phyloP scores from a whole-genome alignment of 53 echinoderm and acorn worm species.

The Temnopleurus reevesii region DNA sequence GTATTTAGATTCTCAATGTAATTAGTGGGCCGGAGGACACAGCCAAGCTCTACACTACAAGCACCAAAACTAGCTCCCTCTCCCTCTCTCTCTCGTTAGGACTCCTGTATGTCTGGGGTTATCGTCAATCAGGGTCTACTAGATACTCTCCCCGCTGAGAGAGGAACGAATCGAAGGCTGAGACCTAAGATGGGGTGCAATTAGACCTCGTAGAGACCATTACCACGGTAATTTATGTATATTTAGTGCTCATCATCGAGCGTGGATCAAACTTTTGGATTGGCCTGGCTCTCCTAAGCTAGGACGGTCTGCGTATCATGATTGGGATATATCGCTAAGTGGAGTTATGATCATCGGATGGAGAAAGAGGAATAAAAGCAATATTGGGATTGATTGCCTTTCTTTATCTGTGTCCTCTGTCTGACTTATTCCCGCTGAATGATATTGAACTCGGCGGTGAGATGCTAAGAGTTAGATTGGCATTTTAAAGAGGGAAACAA shows the following conservation, averaged over 20 bases:
- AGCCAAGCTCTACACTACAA: neutral
- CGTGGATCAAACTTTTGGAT: neutral
- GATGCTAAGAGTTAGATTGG: neutral
- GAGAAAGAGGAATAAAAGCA: neutral
- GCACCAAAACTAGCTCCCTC: too few species aligned
- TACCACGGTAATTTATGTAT: constrained; percentile 11
- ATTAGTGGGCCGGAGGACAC: neutral
- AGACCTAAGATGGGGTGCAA: constrained; percentile 11
- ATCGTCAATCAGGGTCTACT: neutral
- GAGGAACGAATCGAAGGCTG: neutral
- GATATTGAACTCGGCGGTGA: neutral
- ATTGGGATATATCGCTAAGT: neutral
- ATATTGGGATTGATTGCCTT: neutral
- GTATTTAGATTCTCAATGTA: constrained; percentile 26
- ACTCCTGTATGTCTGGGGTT: constrained; percentile 4
- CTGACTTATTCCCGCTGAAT: neutral
- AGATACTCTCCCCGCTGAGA: constrained; percentile 9
- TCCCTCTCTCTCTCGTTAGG: neutral
- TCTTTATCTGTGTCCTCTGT: neutral
- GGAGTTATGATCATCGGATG: neutral
- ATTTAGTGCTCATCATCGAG: constrained; percentile 34
- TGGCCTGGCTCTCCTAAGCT: neutral
- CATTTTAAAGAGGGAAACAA: neutral
- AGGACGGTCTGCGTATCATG: neutral
- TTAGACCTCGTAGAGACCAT: constrained; percentile 29